Evolutionary conservation across 1,140 invertebrate genomes (phyloP).

Genomic region (Zaprionus kolodkinae): DNA sequence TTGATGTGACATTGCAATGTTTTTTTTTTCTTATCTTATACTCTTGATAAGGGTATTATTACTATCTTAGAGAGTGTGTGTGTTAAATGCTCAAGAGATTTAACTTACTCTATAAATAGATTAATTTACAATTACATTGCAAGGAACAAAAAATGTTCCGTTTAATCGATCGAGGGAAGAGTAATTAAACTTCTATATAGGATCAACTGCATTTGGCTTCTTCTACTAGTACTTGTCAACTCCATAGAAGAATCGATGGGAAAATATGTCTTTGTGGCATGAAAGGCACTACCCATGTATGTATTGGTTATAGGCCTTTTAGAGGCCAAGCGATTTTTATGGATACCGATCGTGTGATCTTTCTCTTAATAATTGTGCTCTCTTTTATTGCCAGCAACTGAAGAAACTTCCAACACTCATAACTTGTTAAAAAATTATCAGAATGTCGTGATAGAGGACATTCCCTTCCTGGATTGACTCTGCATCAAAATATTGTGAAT

Average conservation of each 20-base stretch:
- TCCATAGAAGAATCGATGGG: constrained; percentile 61
- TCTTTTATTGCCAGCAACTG: background rate
- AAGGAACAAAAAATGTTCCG: background rate
- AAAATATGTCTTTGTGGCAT: constrained; percentile 55
- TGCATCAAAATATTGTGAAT: no score
- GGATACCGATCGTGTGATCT: constrained; percentile 5
- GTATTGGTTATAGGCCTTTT: constrained; percentile 7
- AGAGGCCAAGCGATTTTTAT: constrained; percentile 40
- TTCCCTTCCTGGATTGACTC: no score
- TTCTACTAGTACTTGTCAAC: constrained; percentile 19
- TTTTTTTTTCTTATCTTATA: constrained; percentile 7
- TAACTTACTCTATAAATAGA: no score
- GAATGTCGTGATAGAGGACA: no score
- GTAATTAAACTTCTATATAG: background rate
- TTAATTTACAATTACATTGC: background rate
- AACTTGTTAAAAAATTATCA: no score
- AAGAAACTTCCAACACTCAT: no score
- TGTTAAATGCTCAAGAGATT: no score
- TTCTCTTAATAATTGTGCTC: background rate
- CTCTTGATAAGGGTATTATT: constrained; percentile 4
- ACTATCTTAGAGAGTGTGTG: background rate
- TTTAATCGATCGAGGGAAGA: background rate
- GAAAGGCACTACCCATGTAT: constrained; percentile 43
- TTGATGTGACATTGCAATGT: constrained; percentile 66
- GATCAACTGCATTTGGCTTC: background rate